phyloP scores from a whole-genome alignment of 2,888 invertebrate genomes.

The Tineola bisselliella region DNA sequence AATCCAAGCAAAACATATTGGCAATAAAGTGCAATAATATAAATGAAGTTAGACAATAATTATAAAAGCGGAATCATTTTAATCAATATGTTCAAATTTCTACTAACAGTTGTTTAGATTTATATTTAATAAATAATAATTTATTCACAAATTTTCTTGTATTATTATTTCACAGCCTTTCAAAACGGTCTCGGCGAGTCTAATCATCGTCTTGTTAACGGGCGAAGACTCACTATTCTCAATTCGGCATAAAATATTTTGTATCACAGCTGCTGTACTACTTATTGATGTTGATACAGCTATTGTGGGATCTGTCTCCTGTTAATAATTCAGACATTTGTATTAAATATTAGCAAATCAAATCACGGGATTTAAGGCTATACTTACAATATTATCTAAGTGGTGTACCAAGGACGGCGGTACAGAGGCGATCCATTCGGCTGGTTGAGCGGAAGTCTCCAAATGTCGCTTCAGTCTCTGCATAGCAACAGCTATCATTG shows the following conservation, averaged over 20 bases:
- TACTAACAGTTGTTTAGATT: too few species aligned
- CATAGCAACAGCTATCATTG: conserved; percentile 82
- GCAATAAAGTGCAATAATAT: too few species aligned
- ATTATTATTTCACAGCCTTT: conserved; percentile 37
- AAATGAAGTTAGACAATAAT: too few species aligned
- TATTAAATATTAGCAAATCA: neutral
- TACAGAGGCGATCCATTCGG: conserved; percentile 77
- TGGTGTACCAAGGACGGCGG: conserved; percentile 81
- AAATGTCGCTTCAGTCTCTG: conserved; percentile 78
- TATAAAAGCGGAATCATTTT: neutral
- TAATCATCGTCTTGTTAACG: conserved; percentile 32
- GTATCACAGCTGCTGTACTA: conserved; percentile 41
- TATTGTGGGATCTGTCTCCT: conserved; percentile 47
- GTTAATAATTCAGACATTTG: conserved; percentile 13
- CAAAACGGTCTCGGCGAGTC: conserved; percentile 40
- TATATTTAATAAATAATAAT: too few species aligned
- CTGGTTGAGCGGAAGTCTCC: conserved; percentile 66
- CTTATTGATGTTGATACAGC: conserved; percentile 44
- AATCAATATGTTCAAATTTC: neutral
- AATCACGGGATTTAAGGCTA: neutral
- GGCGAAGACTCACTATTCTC: conserved; percentile 27
- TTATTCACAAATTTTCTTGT: conserved; percentile 11
- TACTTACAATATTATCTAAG: conserved; percentile 72
- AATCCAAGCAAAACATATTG: too few species aligned
- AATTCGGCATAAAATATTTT: conserved; percentile 36